Conservation (phyloP, 2,888 invertebrate species). For the Dicranocentrus wangi region DNA sequence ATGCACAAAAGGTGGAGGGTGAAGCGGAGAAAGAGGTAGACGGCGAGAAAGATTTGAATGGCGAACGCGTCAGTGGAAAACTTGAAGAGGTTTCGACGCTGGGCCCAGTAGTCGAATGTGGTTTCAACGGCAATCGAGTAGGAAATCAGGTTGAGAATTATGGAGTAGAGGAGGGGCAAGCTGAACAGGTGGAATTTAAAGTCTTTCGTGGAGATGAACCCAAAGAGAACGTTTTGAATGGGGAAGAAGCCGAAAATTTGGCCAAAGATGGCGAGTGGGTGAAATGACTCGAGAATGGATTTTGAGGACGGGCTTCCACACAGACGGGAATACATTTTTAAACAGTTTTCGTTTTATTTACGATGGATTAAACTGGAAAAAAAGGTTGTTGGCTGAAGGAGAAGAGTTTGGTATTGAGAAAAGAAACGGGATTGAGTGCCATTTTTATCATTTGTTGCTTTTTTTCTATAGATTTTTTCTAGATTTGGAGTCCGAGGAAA, state of each 20-base stretch:
- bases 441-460: too few relatives aligned
- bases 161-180: slow-evolving; percentile 44
- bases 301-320: too few relatives aligned
- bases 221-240: slow-evolving; percentile 34
- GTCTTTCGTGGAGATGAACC: slow-evolving; percentile 18
- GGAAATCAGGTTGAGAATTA: slow-evolving; percentile 40
- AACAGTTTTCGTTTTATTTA: too few relatives aligned
- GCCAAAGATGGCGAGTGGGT: slow-evolving; percentile 52
- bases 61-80: slow-evolving; percentile 61
- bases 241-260: slow-evolving; percentile 60
- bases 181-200: slow-evolving; percentile 33
- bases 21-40: slow-evolving; percentile 47
- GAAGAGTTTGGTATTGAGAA: too few relatives aligned
- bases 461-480: too few relatives aligned
- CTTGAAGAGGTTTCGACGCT: slow-evolving; percentile 48
- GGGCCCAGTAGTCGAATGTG: slow-evolving; percentile 41
- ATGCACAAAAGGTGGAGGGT: slow-evolving; percentile 43
- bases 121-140: slow-evolving; percentile 40
- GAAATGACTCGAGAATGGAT: slow-evolving; percentile 42
- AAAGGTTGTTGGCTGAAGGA: too few relatives aligned
- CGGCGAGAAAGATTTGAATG: slow-evolving; percentile 55
- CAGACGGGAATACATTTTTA: too few relatives aligned
- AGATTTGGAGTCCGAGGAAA: too few relatives aligned
- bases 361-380: too few relatives aligned
- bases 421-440: too few relatives aligned